phyloP scores from a whole-genome alignment of 1,140 invertebrate species.

The Magallana gigas region DNA sequence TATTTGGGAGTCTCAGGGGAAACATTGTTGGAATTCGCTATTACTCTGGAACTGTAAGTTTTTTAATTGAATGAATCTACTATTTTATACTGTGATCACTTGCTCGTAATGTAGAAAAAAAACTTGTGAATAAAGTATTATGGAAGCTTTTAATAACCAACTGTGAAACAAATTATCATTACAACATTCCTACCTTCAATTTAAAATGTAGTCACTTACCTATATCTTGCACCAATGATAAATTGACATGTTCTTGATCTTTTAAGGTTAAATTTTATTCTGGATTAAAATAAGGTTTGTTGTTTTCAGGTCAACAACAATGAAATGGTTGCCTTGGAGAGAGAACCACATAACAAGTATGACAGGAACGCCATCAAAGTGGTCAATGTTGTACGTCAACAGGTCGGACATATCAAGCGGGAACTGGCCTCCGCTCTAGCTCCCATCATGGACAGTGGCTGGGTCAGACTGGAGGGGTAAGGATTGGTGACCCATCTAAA shows the following conservation, averaged over 20 bases:
- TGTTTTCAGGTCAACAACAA: slow-evolving; percentile 64
- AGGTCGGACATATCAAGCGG: slow-evolving; percentile 68
- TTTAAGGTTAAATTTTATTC: too few species aligned
- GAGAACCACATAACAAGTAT: slow-evolving; percentile 65
- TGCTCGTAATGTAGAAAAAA: too few species aligned
- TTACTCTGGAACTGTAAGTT: slow-evolving; percentile 65
- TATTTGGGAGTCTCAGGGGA: slow-evolving; percentile 58
- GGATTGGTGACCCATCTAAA: not conserved
- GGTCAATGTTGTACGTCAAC: slow-evolving; percentile 59
- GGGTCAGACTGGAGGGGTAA: slow-evolving; percentile 66
- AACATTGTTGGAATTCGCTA: slow-evolving; percentile 66
- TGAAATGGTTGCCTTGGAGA: slow-evolving; percentile 66
- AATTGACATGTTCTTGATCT: too few species aligned
- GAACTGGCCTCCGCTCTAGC: slow-evolving; percentile 64
- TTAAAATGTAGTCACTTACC: too few species aligned
- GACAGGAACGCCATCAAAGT: slow-evolving; percentile 68
- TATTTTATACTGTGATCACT: not conserved
- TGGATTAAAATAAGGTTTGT: not conserved
- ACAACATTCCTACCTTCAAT: too few species aligned
- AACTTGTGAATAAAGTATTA: too few species aligned
- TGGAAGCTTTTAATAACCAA: too few species aligned
- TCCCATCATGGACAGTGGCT: slow-evolving; percentile 58
- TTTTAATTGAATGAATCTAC: not conserved
- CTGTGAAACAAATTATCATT: too few species aligned
- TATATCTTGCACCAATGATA: too few species aligned